Percentiles rank a stretch among this genome's conserved stretches.
Evolutionary conservation across 2,113 vertebrate species (phyloP).

Genomic region (Turnix velox): DNA sequence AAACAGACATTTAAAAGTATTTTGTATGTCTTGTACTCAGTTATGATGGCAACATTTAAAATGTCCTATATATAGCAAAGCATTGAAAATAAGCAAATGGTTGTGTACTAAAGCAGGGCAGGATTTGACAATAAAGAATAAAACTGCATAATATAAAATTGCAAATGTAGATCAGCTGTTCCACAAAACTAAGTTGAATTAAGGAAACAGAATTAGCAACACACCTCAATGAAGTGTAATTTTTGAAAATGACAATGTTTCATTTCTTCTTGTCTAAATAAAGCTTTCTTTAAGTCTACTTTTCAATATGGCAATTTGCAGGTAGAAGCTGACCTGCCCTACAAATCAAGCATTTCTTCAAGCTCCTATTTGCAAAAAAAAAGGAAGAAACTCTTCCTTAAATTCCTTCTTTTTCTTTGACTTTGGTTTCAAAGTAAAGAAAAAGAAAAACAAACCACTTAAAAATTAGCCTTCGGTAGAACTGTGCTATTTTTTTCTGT

Average conservation of each 20-base stretch:
- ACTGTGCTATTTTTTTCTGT: background rate
- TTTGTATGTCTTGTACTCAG: background rate
- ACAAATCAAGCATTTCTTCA: background rate
- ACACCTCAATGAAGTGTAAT: background rate
- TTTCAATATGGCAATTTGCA: background rate
- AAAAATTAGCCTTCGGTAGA: background rate
- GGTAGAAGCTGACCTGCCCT: background rate
- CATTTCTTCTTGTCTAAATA: background rate
- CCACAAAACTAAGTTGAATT: background rate
- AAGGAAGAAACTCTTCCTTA: background rate
- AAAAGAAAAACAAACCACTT: background rate
- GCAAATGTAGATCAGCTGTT: constrained; percentile 18
- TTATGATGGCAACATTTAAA: background rate
- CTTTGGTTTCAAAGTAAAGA: background rate
- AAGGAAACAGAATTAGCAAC: constrained; percentile 16
- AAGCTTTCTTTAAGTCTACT: background rate
- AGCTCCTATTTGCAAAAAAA: background rate
- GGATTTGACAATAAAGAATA: background rate
- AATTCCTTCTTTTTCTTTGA: background rate
- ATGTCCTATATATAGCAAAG: background rate
- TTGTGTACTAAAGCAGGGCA: background rate
- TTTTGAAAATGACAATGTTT: background rate
- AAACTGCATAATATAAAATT: background rate
- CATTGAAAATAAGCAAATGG: background rate
- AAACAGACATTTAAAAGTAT: background rate